phyloP scores from a whole-genome alignment of 2,113 vertebrate species.

The Turdus rufiventris region DNA sequence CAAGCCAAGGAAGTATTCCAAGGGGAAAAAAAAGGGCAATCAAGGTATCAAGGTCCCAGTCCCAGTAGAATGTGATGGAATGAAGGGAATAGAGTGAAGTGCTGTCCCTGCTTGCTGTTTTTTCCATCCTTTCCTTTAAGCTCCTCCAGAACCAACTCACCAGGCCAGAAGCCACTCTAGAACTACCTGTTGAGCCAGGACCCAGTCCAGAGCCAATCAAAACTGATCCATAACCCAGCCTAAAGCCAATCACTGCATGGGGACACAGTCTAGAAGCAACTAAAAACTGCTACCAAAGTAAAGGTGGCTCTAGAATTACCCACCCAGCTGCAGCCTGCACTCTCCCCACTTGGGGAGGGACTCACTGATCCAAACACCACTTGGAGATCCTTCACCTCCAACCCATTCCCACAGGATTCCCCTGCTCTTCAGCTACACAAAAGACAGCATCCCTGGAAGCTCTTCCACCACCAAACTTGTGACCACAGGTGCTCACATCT shows the following conservation, averaged over 20 bases:
- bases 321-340: not conserved
- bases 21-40: accelerated
- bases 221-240: not conserved
- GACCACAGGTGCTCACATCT: not conserved
- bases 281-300: not conserved
- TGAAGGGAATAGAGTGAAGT: not conserved
- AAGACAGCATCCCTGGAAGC: not conserved
- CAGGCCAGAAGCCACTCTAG: not conserved
- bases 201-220: not conserved
- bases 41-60: not conserved
- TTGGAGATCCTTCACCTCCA: not conserved
- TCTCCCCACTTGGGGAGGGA: not conserved
- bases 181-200: not conserved
- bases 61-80: not conserved
- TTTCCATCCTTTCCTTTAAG: not conserved
- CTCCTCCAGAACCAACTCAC: not conserved
- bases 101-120: not conserved
- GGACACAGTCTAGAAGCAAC: not conserved
- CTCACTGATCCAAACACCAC: not conserved
- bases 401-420: not conserved
- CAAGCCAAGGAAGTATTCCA: not conserved
- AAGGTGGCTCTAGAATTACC: not conserved
- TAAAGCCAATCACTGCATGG: accelerated
- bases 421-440: not conserved
- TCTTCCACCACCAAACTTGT: not conserved